Evolutionary conservation across 2,113 vertebrate genomes (phyloP).

Genomic region (Neolamprologus variostigma): DNA sequence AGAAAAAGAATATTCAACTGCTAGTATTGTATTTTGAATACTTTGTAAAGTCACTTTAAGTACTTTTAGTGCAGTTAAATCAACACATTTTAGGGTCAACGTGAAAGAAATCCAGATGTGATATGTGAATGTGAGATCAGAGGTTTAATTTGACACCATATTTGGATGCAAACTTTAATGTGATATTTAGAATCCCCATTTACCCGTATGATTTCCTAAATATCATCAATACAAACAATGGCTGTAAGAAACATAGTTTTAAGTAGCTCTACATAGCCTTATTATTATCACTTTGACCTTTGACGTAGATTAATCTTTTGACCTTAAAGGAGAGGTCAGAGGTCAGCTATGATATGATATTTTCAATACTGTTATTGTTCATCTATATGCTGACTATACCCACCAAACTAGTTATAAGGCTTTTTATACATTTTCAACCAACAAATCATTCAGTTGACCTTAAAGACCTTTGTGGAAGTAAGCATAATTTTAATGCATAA

Average conservation of each 20-base stretch:
- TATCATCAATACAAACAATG: neutral
- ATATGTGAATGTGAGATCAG: neutral
- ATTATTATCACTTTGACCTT: neutral
- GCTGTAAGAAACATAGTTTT: neutral
- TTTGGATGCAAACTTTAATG: neutral
- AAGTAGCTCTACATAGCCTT: neutral
- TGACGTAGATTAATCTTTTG: neutral
- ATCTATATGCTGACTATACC: neutral
- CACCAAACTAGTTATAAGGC: neutral
- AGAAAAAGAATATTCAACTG: neutral
- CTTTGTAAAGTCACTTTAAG: neutral
- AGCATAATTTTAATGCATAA: neutral
- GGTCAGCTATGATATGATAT: neutral
- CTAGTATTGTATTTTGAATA: neutral
- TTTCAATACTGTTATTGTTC: neutral
- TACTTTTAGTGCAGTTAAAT: neutral
- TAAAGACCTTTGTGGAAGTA: neutral
- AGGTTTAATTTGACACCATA: neutral
- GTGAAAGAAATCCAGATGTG: neutral
- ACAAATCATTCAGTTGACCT: neutral
- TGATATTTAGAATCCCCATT: neutral
- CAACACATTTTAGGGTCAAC: neutral
- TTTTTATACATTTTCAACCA: neutral
- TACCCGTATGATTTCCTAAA: neutral
- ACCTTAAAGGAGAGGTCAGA: neutral